Evolutionary conservation across 2,888 invertebrate genomes (phyloP).

Genomic region (Athalia rosae): DNA sequence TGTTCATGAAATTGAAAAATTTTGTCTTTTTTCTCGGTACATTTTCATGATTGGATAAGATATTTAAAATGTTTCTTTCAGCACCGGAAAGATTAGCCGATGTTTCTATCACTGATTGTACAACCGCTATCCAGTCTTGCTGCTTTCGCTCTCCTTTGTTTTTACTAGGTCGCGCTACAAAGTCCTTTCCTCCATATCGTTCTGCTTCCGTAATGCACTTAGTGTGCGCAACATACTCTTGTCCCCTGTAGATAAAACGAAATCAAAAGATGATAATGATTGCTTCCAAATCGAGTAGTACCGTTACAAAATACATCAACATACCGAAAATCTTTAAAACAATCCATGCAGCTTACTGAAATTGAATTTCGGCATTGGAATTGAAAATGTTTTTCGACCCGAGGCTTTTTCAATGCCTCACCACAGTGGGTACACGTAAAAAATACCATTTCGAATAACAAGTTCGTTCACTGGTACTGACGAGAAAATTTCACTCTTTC

Average conservation of each 20-base stretch:
- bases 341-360: slow-evolving; percentile 93
- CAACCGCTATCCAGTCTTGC: slow-evolving; percentile 86
- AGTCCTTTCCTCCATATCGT: slow-evolving; percentile 91
- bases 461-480: background rate
- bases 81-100: slow-evolving; percentile 76
- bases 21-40: slow-evolving; percentile 91
- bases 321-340: slow-evolving; percentile 91
- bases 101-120: slow-evolving; percentile 80
- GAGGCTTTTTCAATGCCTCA: slow-evolving; percentile 91
- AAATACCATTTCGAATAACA: slow-evolving; percentile 84
- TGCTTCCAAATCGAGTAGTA: background rate
- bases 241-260: slow-evolving; percentile 76
- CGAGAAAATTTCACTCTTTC: background rate
- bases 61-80: slow-evolving; percentile 80
- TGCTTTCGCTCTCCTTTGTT: slow-evolving; percentile 93
- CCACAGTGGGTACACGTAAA: slow-evolving; percentile 96
- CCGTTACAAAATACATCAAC: slow-evolving; percentile 55
- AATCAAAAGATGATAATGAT: background rate
- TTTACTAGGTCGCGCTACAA: slow-evolving; percentile 79
- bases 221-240: slow-evolving; percentile 85
- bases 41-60: slow-evolving; percentile 83
- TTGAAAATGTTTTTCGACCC: slow-evolving; percentile 91
- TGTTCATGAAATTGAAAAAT: slow-evolving; percentile 86
- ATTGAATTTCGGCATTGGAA: slow-evolving; percentile 82
- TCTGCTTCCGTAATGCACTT: slow-evolving; percentile 91